phyloP scores from a whole-genome alignment of 2,797 vertebrate species.

The Ceryle rudis region DNA sequence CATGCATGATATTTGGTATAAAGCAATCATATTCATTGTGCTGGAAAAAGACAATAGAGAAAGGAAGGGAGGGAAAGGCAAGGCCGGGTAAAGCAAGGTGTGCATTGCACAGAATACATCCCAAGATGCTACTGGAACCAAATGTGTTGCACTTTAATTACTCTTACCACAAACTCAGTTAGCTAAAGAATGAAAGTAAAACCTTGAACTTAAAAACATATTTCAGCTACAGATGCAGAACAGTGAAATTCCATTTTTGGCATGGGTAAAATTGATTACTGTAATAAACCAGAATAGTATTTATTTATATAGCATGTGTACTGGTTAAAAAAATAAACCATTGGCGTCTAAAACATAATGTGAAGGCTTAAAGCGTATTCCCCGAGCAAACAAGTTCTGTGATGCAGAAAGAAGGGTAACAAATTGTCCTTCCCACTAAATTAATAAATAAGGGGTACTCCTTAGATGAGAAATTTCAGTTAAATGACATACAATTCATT shows the following conservation, averaged over 20 bases:
- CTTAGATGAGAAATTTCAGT: not conserved
- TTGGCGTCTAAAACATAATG: not conserved
- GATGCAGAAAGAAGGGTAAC: not conserved
- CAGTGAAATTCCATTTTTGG: not conserved
- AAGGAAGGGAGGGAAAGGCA: not conserved
- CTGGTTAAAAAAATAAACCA: not conserved
- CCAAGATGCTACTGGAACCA: not conserved
- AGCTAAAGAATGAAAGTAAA: constrained; percentile 32
- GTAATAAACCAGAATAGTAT: not conserved
- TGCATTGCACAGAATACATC: not conserved
- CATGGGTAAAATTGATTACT: not conserved
- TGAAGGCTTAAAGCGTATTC: not conserved
- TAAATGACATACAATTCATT: not conserved
- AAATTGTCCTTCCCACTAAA: not conserved
- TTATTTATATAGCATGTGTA: not conserved
- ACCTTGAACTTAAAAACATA: constrained; percentile 5
- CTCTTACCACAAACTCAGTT: constrained; percentile 1
- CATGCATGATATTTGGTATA: not conserved
- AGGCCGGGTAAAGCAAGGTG: not conserved
- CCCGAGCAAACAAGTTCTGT: not conserved
- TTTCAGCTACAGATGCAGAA: constrained; percentile 8
- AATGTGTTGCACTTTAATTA: constrained; percentile 25
- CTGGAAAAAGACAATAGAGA: not conserved
- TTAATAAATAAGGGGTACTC: not conserved
- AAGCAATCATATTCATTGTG: not conserved